Conservation (phyloP, 2,888 invertebrate species). For the Drosophila meridionalis region DNA sequence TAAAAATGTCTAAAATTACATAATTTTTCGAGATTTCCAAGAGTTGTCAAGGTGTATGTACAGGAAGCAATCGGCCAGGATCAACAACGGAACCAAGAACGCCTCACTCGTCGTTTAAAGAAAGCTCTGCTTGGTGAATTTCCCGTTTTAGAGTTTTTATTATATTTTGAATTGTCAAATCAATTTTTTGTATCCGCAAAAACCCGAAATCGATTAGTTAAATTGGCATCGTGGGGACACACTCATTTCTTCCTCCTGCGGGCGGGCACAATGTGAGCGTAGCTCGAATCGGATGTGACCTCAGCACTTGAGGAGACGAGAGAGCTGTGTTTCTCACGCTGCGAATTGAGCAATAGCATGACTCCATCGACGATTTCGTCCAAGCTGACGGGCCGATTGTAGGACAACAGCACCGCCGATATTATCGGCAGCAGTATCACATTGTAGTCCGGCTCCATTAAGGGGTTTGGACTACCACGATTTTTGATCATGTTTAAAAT, state of each 20-base stretch:
- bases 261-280: slow-evolving; percentile 8
- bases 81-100: not conserved
- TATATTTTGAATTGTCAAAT: slow-evolving; percentile 1
- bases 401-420: slow-evolving; percentile 63
- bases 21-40: not conserved
- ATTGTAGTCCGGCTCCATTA: slow-evolving; percentile 52
- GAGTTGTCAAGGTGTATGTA: not conserved
- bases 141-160: not conserved
- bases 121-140: not conserved
- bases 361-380: slow-evolving; percentile 64
- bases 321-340: slow-evolving; percentile 32
- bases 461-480: not conserved
- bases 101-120: not conserved
- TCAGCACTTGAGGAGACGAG: slow-evolving; percentile 12
- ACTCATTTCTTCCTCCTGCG: slow-evolving; percentile 18
- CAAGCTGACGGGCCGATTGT: slow-evolving; percentile 60
- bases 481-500: not conserved
- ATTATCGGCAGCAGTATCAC: slow-evolving; percentile 53
- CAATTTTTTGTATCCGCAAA: not conserved
- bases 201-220: not conserved
- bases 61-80: not conserved
- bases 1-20: not conserved
- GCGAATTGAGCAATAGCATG: slow-evolving; percentile 41
- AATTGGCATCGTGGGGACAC: not conserved
- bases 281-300: slow-evolving; percentile 32